These are phyloP conservation scores for Condylura cristata DNA, from an alignment of 2,113 vertebrate genomes.

Conservation along the genomic window DNA sequence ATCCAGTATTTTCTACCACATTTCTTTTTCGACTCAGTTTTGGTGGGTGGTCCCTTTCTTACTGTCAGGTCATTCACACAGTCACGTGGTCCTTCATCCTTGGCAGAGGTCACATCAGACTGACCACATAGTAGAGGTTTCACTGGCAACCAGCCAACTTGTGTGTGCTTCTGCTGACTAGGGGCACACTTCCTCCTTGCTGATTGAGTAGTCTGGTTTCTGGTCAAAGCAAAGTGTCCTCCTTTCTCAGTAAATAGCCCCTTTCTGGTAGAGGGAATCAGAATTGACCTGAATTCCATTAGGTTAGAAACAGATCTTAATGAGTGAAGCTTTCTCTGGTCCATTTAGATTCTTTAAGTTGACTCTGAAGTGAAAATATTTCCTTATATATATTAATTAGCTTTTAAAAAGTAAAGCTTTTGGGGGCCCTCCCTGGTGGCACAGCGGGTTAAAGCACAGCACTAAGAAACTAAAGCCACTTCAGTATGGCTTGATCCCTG, in stretches of 20 bases:
- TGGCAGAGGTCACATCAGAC: neutral
- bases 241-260: neutral
- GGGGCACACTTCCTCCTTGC: neutral
- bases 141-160: neutral
- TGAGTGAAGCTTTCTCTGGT: neutral
- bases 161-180: neutral
- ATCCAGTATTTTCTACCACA: neutral
- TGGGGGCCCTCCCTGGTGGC: no score
- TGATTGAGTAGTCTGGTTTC: neutral
- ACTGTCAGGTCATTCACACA: neutral
- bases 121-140: neutral
- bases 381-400: neutral
- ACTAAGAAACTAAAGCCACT: no score
- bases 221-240: neutral
- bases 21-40: neutral
- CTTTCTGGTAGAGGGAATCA: neutral
- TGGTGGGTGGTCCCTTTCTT: neutral
- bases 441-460: no score
- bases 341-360: neutral
- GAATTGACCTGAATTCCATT: neutral
- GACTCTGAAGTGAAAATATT: neutral
- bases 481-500: no score
- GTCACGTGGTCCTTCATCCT: neutral
- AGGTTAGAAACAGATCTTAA: neutral
- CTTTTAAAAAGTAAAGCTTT: neutral